These are phyloP conservation scores for Rattus rattus DNA, from an alignment of 2,113 vertebrate species.

Conservation along the genomic window DNA sequence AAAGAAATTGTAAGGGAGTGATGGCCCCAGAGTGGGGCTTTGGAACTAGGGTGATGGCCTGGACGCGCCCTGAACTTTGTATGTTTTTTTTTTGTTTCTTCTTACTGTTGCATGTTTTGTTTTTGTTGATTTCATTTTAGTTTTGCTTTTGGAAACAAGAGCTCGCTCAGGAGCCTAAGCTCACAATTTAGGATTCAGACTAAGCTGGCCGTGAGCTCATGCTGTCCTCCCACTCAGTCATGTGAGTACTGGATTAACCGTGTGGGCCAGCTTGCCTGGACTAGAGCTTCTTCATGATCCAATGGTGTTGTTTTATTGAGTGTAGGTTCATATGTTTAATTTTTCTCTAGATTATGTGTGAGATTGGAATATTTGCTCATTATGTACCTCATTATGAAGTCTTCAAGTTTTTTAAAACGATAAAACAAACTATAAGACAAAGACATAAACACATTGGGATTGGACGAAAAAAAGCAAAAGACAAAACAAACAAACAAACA, in stretches of 20 bases:
- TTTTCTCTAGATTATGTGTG: not conserved
- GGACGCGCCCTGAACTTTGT: not conserved
- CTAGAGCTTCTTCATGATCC: not conserved
- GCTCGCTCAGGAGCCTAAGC: not conserved
- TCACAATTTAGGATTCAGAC: not conserved
- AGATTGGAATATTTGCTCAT: not conserved
- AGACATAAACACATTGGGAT: not conserved
- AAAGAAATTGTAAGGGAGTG: not conserved
- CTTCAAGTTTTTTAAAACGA: not conserved
- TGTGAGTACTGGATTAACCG: not conserved
- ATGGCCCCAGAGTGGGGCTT: not conserved
- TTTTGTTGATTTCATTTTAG: not conserved
- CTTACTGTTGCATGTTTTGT: not conserved
- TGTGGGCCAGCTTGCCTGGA: not conserved
- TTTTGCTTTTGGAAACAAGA: not conserved
- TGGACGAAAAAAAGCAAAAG: not conserved
- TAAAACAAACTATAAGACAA: not conserved
- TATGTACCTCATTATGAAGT: not conserved
- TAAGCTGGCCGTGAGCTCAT: too few relatives aligned
- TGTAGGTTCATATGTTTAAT: not conserved
- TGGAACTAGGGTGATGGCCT: not conserved
- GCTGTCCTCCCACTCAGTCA: not conserved
- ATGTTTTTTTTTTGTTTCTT: not conserved
- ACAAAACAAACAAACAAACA: not conserved
- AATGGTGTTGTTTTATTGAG: not conserved